Evolutionary conservation across 2,113 vertebrate genomes (phyloP).

Genomic region (Pyrgilauda ruficollis): DNA sequence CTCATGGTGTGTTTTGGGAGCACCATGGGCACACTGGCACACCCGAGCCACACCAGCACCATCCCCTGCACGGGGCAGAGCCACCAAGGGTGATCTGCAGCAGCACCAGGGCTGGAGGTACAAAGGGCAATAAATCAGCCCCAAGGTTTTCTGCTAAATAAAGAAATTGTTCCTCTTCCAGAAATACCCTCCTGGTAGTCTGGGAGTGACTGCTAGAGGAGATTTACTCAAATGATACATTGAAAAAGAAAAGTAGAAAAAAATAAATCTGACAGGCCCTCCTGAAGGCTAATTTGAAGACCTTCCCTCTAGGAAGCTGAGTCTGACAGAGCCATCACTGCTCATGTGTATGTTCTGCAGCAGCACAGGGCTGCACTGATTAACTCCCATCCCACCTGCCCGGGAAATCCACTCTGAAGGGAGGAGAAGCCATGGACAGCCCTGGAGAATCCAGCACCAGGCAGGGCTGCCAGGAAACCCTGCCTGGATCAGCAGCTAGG

Average conservation of each 20-base stretch:
- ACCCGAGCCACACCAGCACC: rapidly evolving
- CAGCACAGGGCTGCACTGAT: not conserved
- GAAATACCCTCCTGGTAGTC: not conserved
- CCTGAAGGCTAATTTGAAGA: conserved; percentile 33
- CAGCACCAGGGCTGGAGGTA: not conserved
- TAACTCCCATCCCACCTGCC: not conserved
- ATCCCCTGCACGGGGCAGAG: too few species aligned
- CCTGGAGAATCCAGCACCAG: not conserved
- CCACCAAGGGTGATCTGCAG: not conserved
- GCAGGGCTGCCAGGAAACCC: not conserved
- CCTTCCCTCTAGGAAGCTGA: not conserved
- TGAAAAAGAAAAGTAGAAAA: not conserved
- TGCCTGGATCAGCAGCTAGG: not conserved
- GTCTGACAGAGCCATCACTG: not conserved
- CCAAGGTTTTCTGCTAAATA: not conserved
- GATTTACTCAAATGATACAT: not conserved
- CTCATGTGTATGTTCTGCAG: not conserved
- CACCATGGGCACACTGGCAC: rapidly evolving
- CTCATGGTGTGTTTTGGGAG: not conserved
- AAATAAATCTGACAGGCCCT: not conserved
- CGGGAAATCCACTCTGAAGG: not conserved
- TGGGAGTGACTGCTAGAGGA: not conserved
- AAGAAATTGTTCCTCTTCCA: not conserved
- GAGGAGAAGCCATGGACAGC: not conserved
- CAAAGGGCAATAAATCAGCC: not conserved